These are phyloP conservation scores for Grammomys dolichurus DNA, from an alignment of 2,113 vertebrate species.

Conservation along the genomic window DNA sequence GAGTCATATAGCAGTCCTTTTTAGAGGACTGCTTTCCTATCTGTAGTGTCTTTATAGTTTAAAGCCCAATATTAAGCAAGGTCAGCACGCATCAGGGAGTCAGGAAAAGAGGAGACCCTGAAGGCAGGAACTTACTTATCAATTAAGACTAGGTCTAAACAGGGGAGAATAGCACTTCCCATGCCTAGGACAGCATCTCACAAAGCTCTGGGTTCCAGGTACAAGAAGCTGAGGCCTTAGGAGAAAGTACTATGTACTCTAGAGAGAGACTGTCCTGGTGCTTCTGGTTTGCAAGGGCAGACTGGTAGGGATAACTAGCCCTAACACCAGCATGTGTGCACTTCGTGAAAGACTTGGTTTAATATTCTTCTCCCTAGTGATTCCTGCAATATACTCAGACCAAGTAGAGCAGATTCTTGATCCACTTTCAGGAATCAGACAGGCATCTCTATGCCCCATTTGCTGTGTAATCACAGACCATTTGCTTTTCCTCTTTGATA, in stretches of 20 bases:
- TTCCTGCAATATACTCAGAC: background rate
- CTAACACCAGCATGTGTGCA: background rate
- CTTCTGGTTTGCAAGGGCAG: background rate
- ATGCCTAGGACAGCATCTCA: background rate
- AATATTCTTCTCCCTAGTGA: background rate
- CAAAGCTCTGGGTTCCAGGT: background rate
- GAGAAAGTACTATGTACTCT: background rate
- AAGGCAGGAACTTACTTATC: background rate
- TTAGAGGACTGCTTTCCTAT: background rate
- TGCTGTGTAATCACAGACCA: background rate
- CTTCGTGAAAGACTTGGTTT: conserved; percentile 25
- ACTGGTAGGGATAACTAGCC: background rate
- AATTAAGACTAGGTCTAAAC: background rate
- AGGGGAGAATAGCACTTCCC: background rate
- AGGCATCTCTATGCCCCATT: background rate
- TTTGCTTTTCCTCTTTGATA: background rate
- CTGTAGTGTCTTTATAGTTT: background rate
- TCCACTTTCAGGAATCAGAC: background rate
- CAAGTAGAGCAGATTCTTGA: background rate
- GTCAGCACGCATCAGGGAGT: background rate
- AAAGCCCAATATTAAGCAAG: background rate
- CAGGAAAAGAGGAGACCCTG: conserved; percentile 28
- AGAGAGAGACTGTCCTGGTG: background rate
- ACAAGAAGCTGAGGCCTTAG: background rate
- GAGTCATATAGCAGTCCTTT: background rate